A percentile compares a stretch with the other conserved stretches of the same genome.
Evolutionary conservation across 1,140 invertebrate species (phyloP).

Genomic region (Anthonomus grandis): DNA sequence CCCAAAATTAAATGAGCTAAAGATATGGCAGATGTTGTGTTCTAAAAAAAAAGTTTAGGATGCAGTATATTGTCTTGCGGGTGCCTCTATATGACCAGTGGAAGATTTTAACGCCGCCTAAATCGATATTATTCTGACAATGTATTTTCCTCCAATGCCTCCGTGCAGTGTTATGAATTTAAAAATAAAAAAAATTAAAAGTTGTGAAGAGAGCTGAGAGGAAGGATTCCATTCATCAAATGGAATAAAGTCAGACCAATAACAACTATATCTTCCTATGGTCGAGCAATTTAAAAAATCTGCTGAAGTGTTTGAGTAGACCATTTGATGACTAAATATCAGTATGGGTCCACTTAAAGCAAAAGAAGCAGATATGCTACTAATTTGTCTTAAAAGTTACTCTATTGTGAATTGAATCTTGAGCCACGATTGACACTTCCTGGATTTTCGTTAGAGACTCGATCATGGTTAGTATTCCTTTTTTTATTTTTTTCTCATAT

Average conservation of each 20-base stretch:
- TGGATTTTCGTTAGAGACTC: slow-evolving; percentile 37
- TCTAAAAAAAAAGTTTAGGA: slow-evolving; percentile 40
- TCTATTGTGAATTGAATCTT: slow-evolving; percentile 41
- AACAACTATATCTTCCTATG: slow-evolving; percentile 44
- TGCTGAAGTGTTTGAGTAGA: slow-evolving; percentile 28
- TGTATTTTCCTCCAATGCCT: not conserved
- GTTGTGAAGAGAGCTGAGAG: not conserved
- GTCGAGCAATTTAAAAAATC: slow-evolving; percentile 44
- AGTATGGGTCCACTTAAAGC: slow-evolving; percentile 42
- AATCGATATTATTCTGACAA: slow-evolving; percentile 24
- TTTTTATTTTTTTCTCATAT: slow-evolving; percentile 5
- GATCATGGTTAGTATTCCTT: slow-evolving; percentile 27
- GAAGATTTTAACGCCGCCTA: slow-evolving; percentile 38
- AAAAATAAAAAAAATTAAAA: slow-evolving; percentile 4
- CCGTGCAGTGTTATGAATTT: not conserved
- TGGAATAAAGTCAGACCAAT: slow-evolving; percentile 2
- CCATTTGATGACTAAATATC: not conserved
- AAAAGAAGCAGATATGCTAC: slow-evolving; percentile 46
- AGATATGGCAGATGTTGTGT: slow-evolving; percentile 47
- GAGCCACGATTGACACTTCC: slow-evolving; percentile 27
- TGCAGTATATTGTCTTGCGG: slow-evolving; percentile 49
- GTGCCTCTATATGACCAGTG: slow-evolving; percentile 50
- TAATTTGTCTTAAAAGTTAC: slow-evolving; percentile 39
- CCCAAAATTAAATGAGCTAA: slow-evolving; percentile 34
- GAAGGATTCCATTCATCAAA: not conserved